Conservation (phyloP, 1,140 invertebrate species). For the Drosophila setifemur region DNA sequence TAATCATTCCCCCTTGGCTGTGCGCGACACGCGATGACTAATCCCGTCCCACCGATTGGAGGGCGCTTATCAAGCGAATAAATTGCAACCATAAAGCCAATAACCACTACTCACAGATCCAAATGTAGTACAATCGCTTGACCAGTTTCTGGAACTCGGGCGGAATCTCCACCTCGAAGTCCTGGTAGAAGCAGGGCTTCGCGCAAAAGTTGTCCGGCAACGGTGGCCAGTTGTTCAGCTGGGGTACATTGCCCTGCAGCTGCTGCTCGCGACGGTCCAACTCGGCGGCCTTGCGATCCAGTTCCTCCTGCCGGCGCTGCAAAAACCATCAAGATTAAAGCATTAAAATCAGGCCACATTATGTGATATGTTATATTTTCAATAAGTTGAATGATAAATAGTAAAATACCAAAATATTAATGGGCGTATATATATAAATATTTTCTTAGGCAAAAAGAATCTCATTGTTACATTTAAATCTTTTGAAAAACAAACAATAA, state of each 20-base stretch:
- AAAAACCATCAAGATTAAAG: not conserved
- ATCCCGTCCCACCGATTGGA: conserved; percentile 9
- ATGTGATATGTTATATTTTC: too few relatives aligned
- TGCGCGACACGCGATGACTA: conserved; percentile 29
- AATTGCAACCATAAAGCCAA: not conserved
- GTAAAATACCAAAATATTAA: too few relatives aligned
- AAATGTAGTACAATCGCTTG: conserved; percentile 96
- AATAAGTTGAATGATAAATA: too few relatives aligned
- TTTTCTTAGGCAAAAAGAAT: too few relatives aligned
- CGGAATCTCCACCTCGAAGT: conserved; percentile 99
- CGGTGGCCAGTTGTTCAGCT: conserved; percentile 99
- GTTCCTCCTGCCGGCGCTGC: conserved; percentile 91
- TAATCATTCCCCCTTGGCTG: conserved; percentile 6
- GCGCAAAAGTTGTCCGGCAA: conserved; percentile 95
- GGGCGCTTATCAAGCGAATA: conserved; percentile 32
- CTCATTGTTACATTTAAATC: too few relatives aligned
- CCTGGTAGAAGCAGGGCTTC: conserved; percentile 99
- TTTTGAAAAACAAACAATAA: too few relatives aligned
- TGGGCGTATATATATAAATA: too few relatives aligned
- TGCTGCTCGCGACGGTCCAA: conserved; percentile 94
- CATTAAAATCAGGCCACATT: too few relatives aligned
- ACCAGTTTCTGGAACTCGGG: conserved; percentile 98
- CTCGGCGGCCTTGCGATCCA: conserved; percentile 93
- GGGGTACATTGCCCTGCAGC: conserved; percentile 87
- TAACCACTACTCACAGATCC: conserved; percentile 93